Evolutionary conservation across 92 coral and sea anemone genomes (phyloP).

Genomic region (Parazoanthus darwini): DNA sequence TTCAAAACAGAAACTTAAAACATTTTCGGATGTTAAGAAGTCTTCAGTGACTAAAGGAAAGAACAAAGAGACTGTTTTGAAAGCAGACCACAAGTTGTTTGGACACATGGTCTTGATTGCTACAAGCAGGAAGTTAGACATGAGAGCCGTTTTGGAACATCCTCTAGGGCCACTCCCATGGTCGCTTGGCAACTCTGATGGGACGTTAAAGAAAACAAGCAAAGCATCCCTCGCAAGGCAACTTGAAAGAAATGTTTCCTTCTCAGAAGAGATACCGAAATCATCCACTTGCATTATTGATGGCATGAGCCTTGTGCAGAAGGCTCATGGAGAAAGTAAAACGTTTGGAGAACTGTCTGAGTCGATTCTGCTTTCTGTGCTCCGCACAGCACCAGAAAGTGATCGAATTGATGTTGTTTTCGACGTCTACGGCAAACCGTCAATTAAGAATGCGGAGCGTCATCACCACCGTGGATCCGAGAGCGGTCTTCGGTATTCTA

Average conservation of each 20-base stretch:
- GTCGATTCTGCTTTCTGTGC: background rate
- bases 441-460: background rate
- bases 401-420: slow-evolving; percentile 4
- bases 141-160: slow-evolving; percentile 54
- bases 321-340: background rate
- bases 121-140: slow-evolving; percentile 56
- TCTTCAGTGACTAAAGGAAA: slow-evolving; percentile 47
- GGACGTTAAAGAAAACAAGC: slow-evolving; percentile 4
- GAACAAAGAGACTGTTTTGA: slow-evolving; percentile 52
- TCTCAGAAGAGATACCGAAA: slow-evolving; percentile 3
- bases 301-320: slow-evolving; percentile 63
- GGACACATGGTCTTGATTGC: slow-evolving; percentile 66
- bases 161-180: slow-evolving; percentile 63
- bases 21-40: too few relatives aligned
- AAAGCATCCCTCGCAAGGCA: slow-evolving; percentile 43
- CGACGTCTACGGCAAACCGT: background rate
- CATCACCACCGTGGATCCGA: background rate
- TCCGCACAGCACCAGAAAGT: background rate
- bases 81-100: slow-evolving; percentile 66
- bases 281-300: slow-evolving; percentile 43
- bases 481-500: slow-evolving; percentile 32
- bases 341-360: background rate
- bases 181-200: slow-evolving; percentile 50
- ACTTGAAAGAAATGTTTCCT: slow-evolving; percentile 24
- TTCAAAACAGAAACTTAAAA: slow-evolving; percentile 35